A percentile compares a stretch with the other conserved stretches of the same genome.
Evolutionary conservation across 2,113 vertebrate genomes (phyloP).

Genomic region (Anguilla rostrata): DNA sequence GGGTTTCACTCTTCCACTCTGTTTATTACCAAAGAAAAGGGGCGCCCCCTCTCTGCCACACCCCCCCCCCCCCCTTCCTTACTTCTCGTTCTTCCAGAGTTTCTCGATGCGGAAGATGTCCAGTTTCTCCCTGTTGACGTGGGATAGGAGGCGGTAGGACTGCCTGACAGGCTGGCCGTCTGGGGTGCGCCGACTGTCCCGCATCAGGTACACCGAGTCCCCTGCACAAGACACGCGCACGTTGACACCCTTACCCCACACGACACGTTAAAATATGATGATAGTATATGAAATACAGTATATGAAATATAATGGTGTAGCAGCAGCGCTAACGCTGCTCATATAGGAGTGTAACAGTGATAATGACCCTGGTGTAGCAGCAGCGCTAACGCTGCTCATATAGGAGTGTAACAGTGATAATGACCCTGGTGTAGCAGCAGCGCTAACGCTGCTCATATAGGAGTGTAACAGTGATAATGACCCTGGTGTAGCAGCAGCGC

Average conservation of each 20-base stretch:
- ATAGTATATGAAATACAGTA: neutral
- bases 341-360: too few species aligned
- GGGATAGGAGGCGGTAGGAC: conserved; percentile 90
- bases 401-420: too few species aligned
- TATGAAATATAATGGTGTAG: too few species aligned
- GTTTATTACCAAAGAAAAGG: neutral
- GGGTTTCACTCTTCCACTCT: neutral
- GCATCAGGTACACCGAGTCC: conserved; percentile 96
- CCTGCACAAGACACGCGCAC: conserved; percentile 66
- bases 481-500: too few species aligned
- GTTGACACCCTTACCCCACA: neutral
- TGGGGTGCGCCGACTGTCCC: conserved; percentile 89
- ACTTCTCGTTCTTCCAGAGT: conserved; percentile 99
- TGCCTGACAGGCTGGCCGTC: conserved; percentile 94
- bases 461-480: too few species aligned
- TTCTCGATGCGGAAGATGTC: conserved; percentile 99
- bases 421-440: too few species aligned
- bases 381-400: too few species aligned
- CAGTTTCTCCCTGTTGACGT: conserved; percentile 93
- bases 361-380: too few species aligned
- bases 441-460: too few species aligned
- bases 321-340: too few species aligned
- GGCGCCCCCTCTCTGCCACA: neutral
- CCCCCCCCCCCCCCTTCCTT: conserved; percentile 42
- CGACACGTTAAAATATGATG: neutral